Conservation (phyloP, 2,797 vertebrate species). For the Poecilia velifera region DNA sequence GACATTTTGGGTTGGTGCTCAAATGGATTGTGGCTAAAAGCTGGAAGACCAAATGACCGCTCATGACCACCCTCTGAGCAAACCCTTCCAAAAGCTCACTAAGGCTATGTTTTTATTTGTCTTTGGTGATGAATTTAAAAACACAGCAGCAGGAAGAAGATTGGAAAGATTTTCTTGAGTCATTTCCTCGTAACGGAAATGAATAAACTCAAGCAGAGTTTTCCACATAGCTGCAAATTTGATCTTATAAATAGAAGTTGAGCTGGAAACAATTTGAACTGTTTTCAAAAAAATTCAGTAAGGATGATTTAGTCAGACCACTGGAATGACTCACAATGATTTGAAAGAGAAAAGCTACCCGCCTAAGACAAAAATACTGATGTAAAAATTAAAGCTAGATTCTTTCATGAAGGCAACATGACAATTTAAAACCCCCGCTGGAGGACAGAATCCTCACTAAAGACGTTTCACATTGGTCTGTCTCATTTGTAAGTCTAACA, state of each 20-base stretch:
- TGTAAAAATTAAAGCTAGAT: slow-evolving; percentile 14
- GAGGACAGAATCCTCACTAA: background rate
- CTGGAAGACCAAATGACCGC: background rate
- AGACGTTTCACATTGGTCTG: background rate
- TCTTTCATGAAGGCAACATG: background rate
- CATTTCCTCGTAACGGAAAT: background rate
- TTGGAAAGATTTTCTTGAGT: background rate
- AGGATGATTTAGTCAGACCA: background rate
- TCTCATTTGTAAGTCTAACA: background rate
- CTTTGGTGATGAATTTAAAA: background rate
- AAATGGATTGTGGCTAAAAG: background rate
- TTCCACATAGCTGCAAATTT: slow-evolving; percentile 25
- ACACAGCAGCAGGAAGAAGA: background rate
- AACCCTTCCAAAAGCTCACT: background rate
- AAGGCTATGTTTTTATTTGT: background rate
- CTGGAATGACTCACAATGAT: slow-evolving; percentile 35
- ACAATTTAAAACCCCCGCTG: background rate
- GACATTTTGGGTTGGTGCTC: background rate
- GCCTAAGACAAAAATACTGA: slow-evolving; percentile 15
- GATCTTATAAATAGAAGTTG: slow-evolving; percentile 37
- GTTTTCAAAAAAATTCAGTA: background rate
- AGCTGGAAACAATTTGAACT: slow-evolving; percentile 11
- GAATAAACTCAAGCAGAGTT: background rate
- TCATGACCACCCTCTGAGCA: background rate
- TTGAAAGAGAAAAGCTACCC: slow-evolving; percentile 26